Base-by-base conservation (phyloP, 35 echinoderm and acorn worm species). In the Ptychodera flava region DNA sequence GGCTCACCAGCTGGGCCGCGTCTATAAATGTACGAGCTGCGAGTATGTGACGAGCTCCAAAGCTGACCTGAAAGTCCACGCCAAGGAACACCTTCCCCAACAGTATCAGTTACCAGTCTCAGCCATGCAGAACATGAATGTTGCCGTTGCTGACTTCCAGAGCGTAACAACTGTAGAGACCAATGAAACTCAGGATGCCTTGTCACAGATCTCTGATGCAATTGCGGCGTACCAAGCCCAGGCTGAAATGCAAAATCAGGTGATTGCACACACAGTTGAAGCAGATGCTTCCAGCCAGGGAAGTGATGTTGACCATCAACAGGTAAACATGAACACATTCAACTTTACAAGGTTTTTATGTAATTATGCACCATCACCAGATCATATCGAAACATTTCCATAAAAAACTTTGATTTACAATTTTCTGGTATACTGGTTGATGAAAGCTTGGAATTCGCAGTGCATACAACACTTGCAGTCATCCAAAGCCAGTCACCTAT, bases 1-100 rank as follows among this genome's bases (percentile, higher is more conserved):
- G 80, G 82, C 87, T 14, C 95, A 98, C 76, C 76, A 86, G 76
- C 35, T 28, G 64, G 92, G 92, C 35, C 0, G 29, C 15, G 31
- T 37, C 32, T 31, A 29, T 27, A 77, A 30, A 29, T 76, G 33
- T 30, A 77, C 15, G 33, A 16, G 37, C 28, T 31, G 38, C 52
- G 85, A 35, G 33, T 64, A 86, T 37, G 85, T 86, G 32, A 77
- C 27, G 0, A 36, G 30, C 36, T 30, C 6, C 27, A 78, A 38
- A 79, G 15, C 78, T 80, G 31, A 37, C 36, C 33, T 35, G 31
- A 30, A 78, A 31, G 28, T 34, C 36, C 0, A 16, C 35, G 33
- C 30, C 15, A 15, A 88, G 32, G 1, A 32, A 64, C 45, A 64
- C 45, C 45, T 64, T 64, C 45, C 45, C 22, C 45, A 64, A 22